Evolutionary conservation across 2,888 invertebrate species (phyloP), one percentile per base, ranked within the genome.

Genomic region (Diabrotica balteata): DNA sequence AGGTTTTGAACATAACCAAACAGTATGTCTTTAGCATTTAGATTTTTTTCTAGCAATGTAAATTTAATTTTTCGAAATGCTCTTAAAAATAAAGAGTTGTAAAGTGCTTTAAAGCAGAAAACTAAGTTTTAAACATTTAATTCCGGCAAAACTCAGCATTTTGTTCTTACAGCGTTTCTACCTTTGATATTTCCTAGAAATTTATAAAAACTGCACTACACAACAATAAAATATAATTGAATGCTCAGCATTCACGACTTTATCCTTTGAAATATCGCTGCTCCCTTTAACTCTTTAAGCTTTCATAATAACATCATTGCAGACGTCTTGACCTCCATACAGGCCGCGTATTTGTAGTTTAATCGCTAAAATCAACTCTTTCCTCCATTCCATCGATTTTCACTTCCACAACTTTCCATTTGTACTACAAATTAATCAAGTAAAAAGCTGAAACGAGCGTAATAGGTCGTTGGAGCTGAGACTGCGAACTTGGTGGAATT

Each of bases 251-350:
- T 32, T 32, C 32, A 32, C 32, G 32, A 32, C 32, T 32, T 32
- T 32, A 32, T 32, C 32, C 47, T 47, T 10, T 9, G 47, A 8
- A 47, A 47, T 47, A 47, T 9, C 2, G 47, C 47, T 47, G 47
- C 47, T 47, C 47, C 10, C 10, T 47, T 47, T 10, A 47, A 47
- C 44, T 11, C 4, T 17, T 5, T 43, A 43, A 9, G 42, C 42
- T n/a, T 6, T 10, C 6, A 10, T 57, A 11, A 45, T 8, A 52
- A 58, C 58, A 47, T 60, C 32, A 2, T 45, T 10, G 50, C 52
- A 51, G 52, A 51, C 51, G 44, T 60, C 51, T 60, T 52, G 60
- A 60, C 60, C 60, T 60, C 59, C 45, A 10, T 45, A 45, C 17
- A 45, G 11, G 45, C n/a, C 11, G 43, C 45, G 43, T 45, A 45